These are phyloP conservation scores for Julus scanicus DNA, from an alignment of 2,888 invertebrate genomes.

Conservation along the genomic window DNA sequence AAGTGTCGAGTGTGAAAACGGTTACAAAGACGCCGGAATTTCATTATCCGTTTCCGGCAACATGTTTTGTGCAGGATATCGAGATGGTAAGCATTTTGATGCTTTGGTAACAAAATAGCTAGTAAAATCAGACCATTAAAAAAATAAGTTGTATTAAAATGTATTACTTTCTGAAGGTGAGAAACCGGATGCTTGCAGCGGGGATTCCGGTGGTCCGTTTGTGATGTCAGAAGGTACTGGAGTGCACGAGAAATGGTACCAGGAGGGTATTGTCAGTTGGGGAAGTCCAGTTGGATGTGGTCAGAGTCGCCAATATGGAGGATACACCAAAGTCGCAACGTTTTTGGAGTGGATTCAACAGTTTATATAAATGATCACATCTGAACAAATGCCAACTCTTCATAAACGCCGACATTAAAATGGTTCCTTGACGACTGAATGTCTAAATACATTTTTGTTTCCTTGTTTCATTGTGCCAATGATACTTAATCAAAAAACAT, in stretches of 20 bases:
- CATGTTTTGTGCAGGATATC: constrained; percentile 59
- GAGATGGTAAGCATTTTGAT: constrained; percentile 45
- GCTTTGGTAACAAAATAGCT: background rate
- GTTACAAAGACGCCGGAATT: constrained; percentile 59
- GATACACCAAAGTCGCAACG: constrained; percentile 59
- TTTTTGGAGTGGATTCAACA: constrained; percentile 60
- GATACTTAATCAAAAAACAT: no score
- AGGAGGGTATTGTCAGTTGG: constrained; percentile 61
- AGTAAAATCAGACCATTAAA: background rate
- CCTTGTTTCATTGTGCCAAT: no score
- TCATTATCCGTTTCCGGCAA: constrained; percentile 56
- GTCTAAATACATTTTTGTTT: no score
- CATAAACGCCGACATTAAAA: no score
- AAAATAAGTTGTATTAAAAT: background rate
- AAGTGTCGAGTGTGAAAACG: constrained; percentile 59
- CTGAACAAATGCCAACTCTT: no score
- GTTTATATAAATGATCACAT: constrained; percentile 55
- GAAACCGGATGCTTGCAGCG: constrained; percentile 59
- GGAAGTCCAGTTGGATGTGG: constrained; percentile 61
- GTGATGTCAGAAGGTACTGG: constrained; percentile 59
- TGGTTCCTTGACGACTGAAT: background rate
- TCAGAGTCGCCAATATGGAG: constrained; percentile 60
- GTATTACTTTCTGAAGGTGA: constrained; percentile 52
- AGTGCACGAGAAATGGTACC: constrained; percentile 59
- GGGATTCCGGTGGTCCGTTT: constrained; percentile 61